Percentiles rank a stretch among this genome's conserved stretches.
Conservation (phyloP, 2,888 invertebrate species). For the Tachystola acroxantha region DNA sequence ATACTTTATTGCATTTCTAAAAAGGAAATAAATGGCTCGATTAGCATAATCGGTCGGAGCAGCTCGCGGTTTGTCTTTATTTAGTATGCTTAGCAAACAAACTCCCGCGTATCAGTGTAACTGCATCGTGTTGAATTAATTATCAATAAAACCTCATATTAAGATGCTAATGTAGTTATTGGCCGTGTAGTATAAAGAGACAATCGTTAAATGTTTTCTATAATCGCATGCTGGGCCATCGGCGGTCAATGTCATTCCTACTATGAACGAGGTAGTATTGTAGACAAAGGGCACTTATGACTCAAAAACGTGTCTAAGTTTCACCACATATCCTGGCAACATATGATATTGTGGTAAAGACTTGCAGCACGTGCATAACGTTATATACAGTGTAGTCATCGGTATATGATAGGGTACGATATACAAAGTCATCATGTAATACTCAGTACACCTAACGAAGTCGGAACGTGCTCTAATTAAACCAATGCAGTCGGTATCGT, state of each 20-base stretch:
- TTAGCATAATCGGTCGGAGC: conserved; percentile 55
- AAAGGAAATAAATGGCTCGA: conserved; percentile 56
- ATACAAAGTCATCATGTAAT: too few relatives aligned
- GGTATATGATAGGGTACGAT: conserved; percentile 17
- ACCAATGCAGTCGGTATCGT: too few relatives aligned
- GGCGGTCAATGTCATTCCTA: conserved; percentile 56
- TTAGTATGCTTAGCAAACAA: conserved; percentile 40
- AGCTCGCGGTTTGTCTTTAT: conserved; percentile 50
- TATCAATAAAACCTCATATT: conserved; percentile 45
- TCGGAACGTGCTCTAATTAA: too few relatives aligned
- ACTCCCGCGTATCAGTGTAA: conserved; percentile 29
- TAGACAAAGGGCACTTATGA: conserved; percentile 41
- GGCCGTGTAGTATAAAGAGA: conserved; percentile 18
- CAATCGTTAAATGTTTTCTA: conserved; percentile 28
- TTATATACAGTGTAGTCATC: conserved; percentile 11
- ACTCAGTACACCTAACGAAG: too few relatives aligned
- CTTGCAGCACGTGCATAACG: conserved; percentile 6
- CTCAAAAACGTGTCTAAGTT: conserved; percentile 37
- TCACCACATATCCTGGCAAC: conserved; percentile 22
- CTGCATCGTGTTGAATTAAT: conserved; percentile 46
- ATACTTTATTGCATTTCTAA: conserved; percentile 39
- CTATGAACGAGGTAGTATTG: conserved; percentile 25
- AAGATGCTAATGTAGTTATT: conserved; percentile 30
- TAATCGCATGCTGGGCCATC: conserved; percentile 22
- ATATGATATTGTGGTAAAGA: conserved; percentile 3